Conservation (phyloP, 2,113 vertebrate genomes). For the Rana temporaria region DNA sequence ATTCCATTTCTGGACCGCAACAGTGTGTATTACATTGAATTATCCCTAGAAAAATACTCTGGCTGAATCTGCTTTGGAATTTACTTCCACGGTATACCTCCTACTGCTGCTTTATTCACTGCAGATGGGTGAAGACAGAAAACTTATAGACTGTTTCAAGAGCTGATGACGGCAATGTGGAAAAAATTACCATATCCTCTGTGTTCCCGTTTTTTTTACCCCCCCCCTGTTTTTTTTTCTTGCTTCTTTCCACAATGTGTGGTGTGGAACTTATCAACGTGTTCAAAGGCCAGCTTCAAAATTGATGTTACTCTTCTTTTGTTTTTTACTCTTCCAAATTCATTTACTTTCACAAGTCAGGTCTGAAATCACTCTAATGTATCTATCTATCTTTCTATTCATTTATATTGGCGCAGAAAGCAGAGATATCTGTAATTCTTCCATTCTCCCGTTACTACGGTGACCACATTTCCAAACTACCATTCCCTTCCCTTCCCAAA, state of each 20-base stretch:
- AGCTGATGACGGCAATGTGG: conserved; percentile 83
- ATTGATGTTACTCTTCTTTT: conserved; percentile 76
- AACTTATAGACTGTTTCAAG: conserved; percentile 82
- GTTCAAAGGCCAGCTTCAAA: conserved; percentile 74
- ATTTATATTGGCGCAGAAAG: no score
- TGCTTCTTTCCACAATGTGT: conserved; percentile 66
- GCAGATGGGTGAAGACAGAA: conserved; percentile 72
- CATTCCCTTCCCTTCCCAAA: no score
- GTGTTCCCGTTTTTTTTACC: conserved; percentile 63
- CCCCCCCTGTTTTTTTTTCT: conserved; percentile 39
- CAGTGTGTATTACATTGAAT: no score
- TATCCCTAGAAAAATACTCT: no score
- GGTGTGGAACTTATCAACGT: conserved; percentile 74
- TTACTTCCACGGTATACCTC: conserved; percentile 69
- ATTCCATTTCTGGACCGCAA: no score
- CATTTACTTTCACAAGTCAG: no score
- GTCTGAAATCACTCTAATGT: no score
- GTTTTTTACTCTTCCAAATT: conserved; percentile 67
- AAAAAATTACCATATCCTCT: conserved; percentile 84
- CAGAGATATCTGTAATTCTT: no score
- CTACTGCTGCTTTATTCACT: conserved; percentile 79
- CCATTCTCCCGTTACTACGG: no score
- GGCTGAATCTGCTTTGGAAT: neutral
- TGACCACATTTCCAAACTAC: no score
- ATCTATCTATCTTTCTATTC: no score